These are phyloP conservation scores for Fregata magnificens DNA, from an alignment of 2,113 vertebrate genomes.

Conservation along the genomic window DNA sequence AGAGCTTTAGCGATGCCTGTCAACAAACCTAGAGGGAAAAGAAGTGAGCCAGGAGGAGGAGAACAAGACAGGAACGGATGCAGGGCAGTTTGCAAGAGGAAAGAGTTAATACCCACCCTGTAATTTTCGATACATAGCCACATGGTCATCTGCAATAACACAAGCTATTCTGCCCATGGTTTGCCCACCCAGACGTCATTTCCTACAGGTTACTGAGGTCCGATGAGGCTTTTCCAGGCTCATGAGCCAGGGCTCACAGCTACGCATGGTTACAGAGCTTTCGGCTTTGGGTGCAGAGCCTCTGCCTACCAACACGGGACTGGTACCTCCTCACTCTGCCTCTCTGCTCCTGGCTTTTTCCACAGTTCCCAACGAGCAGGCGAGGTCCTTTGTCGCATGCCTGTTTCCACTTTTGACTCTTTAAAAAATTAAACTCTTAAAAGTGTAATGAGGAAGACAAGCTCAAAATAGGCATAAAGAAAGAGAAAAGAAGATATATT, in stretches of 20 bases:
- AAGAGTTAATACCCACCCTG: too few species aligned
- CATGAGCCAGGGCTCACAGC: not conserved
- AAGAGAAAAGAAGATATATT: slow-evolving; percentile 15
- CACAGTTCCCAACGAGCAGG: not conserved
- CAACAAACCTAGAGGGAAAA: not conserved
- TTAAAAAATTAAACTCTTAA: slow-evolving; percentile 13
- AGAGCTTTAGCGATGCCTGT: not conserved
- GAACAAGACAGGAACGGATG: not conserved
- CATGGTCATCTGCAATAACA: not conserved
- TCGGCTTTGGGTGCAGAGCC: not conserved
- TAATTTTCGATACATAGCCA: not conserved
- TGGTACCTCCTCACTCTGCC: not conserved
- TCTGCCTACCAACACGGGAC: not conserved
- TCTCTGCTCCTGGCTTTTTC: not conserved
- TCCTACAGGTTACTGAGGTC: not conserved
- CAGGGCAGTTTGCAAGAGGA: not conserved
- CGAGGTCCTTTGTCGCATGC: not conserved
- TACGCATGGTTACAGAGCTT: not conserved
- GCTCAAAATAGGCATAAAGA: slow-evolving; percentile 32
- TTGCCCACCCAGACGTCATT: not conserved
- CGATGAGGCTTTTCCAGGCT: not conserved
- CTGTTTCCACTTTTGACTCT: not conserved
- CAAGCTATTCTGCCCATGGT: not conserved
- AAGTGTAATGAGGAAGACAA: not conserved
- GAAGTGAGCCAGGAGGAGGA: not conserved